Base-by-base conservation (phyloP, 2,797 vertebrate species). In the Prionace glauca region DNA sequence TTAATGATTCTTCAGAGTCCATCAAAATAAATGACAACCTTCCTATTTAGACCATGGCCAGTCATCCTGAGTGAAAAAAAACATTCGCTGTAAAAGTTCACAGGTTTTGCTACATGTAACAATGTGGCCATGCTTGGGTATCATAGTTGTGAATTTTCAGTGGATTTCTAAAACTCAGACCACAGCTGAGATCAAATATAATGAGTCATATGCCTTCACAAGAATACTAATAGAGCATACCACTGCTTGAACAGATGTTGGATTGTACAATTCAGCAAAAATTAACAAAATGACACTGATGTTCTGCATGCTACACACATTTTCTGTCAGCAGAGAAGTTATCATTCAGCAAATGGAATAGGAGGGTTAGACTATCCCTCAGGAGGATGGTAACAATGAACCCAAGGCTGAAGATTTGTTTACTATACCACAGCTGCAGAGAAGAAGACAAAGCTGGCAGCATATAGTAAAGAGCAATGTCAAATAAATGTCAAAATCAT, bases 341-440 rank as follows among this genome's bases (percentile, higher is more conserved):
- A 41, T 41, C 79, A 81, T 81, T 81, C 79, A 81, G n/a, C 18
- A 81, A 81, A 81, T 36, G 5, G n/a, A 81, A n/a, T 41, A 36
- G 79, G 79, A 81, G 79, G 79, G 79, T 81, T 36, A 81, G n/a
- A 81, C n/a, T 81, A 81, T 81, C 79, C 79, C 79, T 81, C n/a
- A 81, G 79, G 79, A 81, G 79, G 77, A 81, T 41, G 79, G 20
- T 41, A 81, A 81, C 79, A 81, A 81, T 81, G n/a, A 81, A 16
- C 79, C n/a, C 36, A 41, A 81, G 79, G 12, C 36, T 41, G 79
- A 81, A 81, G 79, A 81, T 36, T 29, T 81, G 79, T 81, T 81
- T 81, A 41, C 79, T 81, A 36, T n/a, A 81, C 79, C n/a, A 41
- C 79, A 81, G 16, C 79, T 41, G 79, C n/a, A 36, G 16, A 41